A percentile compares a stretch with the other conserved stretches of the same genome.
These are phyloP conservation scores for Geotria australis DNA, from an alignment of 2,797 vertebrate species.

Conservation along the genomic window DNA sequence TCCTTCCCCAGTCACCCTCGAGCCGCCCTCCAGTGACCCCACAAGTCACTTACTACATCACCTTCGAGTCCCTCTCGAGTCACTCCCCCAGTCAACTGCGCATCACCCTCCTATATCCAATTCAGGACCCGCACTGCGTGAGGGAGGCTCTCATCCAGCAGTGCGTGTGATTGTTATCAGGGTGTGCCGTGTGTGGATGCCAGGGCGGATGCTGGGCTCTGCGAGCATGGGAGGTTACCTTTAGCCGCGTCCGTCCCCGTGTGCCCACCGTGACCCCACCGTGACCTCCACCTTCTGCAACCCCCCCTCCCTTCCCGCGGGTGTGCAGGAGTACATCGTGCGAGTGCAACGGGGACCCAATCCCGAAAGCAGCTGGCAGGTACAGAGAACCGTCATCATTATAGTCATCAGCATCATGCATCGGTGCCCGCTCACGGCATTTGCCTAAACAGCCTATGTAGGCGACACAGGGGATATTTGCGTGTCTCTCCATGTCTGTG, in stretches of 20 bases:
- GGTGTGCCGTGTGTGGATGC: neutral
- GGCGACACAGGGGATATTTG: no score
- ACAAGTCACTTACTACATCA: no score
- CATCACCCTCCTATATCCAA: no score
- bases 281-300: neutral
- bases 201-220: slow-evolving; percentile 2
- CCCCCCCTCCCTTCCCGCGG: neutral
- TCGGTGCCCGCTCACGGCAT: neutral
- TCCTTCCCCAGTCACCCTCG: no score
- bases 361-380: slow-evolving; percentile 79
- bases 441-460: no score
- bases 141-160: neutral
- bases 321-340: slow-evolving; percentile 63
- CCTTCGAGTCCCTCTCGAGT: no score
- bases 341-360: slow-evolving; percentile 74
- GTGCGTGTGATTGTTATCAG: neutral
- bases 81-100: no score
- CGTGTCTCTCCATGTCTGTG: no score
- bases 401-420: neutral
- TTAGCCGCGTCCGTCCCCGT: neutral
- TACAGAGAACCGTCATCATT: slow-evolving; percentile 10
- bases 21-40: no score
- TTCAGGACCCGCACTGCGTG: neutral
- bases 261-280: neutral
- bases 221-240: slow-evolving; percentile 4